phyloP scores from a whole-genome alignment of 1,140 invertebrate genomes.

The Drosophila triauraria region DNA sequence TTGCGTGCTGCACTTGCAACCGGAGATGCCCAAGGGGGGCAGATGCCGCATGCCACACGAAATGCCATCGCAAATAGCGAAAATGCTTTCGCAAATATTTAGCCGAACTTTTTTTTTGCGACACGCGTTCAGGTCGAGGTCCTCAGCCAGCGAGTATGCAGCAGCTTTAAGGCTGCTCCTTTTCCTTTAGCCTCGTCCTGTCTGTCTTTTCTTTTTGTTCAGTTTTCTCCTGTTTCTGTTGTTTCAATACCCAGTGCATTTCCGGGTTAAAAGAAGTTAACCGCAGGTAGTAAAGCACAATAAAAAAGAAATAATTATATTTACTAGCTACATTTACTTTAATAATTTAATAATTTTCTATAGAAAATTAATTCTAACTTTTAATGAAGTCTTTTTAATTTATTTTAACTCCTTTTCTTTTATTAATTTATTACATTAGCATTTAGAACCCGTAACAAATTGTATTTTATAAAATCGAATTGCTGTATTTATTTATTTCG shows the following conservation, averaged over 20 bases:
- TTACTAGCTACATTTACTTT: neutral
- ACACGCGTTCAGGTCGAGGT: conserved; percentile 61
- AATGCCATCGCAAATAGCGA: conserved; percentile 78
- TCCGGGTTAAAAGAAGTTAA: neutral
- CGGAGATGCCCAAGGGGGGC: neutral
- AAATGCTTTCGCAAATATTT: conserved; percentile 80
- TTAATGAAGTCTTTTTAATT: no score
- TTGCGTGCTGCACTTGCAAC: conserved; percentile 41
- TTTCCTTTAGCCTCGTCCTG: conserved; percentile 30
- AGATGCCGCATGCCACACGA: conserved; percentile 67
- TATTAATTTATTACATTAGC: no score
- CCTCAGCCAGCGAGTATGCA: conserved; percentile 38
- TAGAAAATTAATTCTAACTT: no score
- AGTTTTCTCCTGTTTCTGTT: conserved; percentile 32
- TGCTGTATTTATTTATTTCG: no score
- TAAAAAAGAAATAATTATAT: neutral
- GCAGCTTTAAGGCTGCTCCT: conserved; percentile 48
- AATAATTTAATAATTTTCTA: no score
- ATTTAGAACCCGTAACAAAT: no score
- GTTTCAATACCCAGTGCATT: neutral
- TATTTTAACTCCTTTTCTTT: no score
- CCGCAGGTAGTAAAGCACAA: neutral
- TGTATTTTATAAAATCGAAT: no score
- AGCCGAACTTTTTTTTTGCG: conserved; percentile 72
- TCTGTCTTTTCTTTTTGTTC: conserved; percentile 7